These are phyloP conservation scores for Ricordea florida DNA, from an alignment of 92 coral and sea anemone species.

Conservation along the genomic window DNA sequence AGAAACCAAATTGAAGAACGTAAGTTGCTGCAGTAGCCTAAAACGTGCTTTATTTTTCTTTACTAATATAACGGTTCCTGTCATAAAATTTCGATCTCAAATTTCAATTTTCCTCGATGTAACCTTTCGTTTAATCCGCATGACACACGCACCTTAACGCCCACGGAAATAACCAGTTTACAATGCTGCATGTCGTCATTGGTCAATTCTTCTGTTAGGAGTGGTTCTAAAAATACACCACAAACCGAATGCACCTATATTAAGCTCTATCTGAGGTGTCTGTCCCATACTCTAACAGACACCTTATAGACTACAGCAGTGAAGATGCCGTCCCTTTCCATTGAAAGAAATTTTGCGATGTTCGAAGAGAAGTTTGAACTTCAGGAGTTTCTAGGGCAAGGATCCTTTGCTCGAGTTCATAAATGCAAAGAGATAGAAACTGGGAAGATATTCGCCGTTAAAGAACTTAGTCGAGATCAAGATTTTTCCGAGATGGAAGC, in stretches of 20 bases:
- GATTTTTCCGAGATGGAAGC: conserved; percentile 29
- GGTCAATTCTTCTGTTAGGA: not conserved
- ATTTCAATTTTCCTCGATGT: too few species aligned
- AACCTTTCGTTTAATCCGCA: too few species aligned
- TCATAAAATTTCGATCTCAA: too few species aligned
- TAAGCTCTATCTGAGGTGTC: not conserved
- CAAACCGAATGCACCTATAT: not conserved
- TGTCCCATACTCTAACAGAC: not conserved
- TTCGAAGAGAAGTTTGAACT: conserved; percentile 59
- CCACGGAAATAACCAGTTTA: conserved; percentile 23
- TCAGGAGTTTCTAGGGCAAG: conserved; percentile 71
- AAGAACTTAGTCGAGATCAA: conserved; percentile 49
- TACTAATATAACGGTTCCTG: too few species aligned
- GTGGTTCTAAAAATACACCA: not conserved
- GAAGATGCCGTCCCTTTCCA: conserved; percentile 10
- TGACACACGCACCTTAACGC: too few species aligned
- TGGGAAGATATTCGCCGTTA: conserved; percentile 58
- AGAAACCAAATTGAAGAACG: too few species aligned
- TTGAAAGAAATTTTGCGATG: not conserved
- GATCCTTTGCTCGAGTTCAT: conserved; percentile 79
- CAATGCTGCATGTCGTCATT: not conserved
- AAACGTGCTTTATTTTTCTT: too few species aligned
- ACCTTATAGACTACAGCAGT: not conserved
- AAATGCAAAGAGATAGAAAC: conserved; percentile 61
- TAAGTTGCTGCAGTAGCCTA: too few species aligned